phyloP scores from a whole-genome alignment of 2,113 vertebrate species.

The Pachyramphus minor region DNA sequence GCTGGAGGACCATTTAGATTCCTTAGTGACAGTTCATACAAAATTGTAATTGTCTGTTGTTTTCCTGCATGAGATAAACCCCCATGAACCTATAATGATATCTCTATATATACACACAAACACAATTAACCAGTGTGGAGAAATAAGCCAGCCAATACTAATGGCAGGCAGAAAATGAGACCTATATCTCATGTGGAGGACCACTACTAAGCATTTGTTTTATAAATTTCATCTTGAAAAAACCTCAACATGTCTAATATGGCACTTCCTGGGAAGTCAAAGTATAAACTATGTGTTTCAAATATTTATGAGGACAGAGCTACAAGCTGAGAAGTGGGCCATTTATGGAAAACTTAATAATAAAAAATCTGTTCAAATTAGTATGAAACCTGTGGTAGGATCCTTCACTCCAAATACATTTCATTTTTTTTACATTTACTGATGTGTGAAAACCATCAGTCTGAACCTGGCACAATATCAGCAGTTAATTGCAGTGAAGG shows the following conservation, averaged over 20 bases:
- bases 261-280: conserved; percentile 49
- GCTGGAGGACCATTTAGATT: background rate
- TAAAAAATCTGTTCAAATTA: conserved; percentile 48
- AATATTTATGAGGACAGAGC: conserved; percentile 60
- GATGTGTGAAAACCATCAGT: conserved; percentile 59
- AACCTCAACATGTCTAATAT: conserved; percentile 20
- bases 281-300: conserved; percentile 51
- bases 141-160: background rate
- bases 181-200: background rate
- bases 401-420: background rate
- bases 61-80: background rate
- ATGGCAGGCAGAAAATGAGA: background rate
- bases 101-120: fast-evolving
- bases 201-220: background rate
- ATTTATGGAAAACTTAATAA: conserved; percentile 61
- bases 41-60: background rate
- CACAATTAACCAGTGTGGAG: background rate
- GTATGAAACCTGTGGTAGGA: conserved; percentile 59
- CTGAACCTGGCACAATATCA: conserved; percentile 31
- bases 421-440: conserved; percentile 65
- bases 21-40: background rate
- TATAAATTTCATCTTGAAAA: conserved; percentile 1
- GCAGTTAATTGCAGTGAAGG: conserved; percentile 58
- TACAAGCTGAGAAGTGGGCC: conserved; percentile 34
- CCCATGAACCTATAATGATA: background rate